Conservation (phyloP, 53 echinoderm and acorn worm species). For the Mesocentrotus franciscanus region DNA sequence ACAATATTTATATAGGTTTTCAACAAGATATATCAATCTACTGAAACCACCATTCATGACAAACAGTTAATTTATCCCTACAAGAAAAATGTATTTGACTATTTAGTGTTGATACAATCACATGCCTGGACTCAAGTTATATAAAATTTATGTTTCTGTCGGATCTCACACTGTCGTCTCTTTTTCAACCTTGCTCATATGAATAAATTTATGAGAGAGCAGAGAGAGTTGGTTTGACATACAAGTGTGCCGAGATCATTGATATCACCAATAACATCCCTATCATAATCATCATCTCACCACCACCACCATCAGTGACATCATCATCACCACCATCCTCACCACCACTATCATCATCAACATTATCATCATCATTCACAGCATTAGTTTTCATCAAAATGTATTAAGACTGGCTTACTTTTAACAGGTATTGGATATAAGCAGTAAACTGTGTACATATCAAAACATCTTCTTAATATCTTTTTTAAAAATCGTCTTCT, state of each 20-base stretch:
- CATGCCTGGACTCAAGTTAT: background rate
- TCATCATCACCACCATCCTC: slow-evolving; percentile 1
- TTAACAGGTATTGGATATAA: slow-evolving; percentile 7
- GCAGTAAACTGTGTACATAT: slow-evolving; percentile 13
- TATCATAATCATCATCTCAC: background rate
- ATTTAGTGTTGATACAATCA: background rate
- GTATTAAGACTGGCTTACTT: background rate
- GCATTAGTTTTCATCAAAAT: background rate
- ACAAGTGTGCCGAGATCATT: background rate
- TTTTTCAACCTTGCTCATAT: background rate
- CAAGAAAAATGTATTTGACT: background rate
- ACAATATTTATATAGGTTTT: background rate
- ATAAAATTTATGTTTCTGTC: background rate
- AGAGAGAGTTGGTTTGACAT: background rate
- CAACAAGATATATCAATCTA: background rate
- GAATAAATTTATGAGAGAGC: background rate
- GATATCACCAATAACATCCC: background rate
- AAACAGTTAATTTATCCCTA: background rate
- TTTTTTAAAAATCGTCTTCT: background rate
- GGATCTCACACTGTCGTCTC: background rate
- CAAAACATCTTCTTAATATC: slow-evolving; percentile 9
- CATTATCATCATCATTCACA: background rate
- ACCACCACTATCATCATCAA: background rate
- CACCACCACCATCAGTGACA: background rate
- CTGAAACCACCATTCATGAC: background rate